phyloP scores from a whole-genome alignment of 2,888 invertebrate genomes.

The Germaria angustata region DNA sequence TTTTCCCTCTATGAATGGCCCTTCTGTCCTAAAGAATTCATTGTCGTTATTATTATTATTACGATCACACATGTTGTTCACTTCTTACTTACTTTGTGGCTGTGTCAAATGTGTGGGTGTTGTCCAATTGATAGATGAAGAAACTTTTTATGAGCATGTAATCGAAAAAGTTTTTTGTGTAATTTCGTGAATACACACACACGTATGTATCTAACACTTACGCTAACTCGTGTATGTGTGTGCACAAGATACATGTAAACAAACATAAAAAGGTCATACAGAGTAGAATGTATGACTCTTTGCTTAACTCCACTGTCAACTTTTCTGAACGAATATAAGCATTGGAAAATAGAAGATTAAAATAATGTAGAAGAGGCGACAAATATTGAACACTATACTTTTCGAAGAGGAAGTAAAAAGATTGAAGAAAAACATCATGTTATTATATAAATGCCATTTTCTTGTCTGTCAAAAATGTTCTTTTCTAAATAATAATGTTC shows the following conservation, averaged over 20 bases:
- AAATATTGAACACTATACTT: neutral
- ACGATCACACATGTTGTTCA: constrained; percentile 57
- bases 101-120: constrained; percentile 64
- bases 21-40: constrained; percentile 42
- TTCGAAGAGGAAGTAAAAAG: no score
- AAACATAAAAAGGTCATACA: neutral
- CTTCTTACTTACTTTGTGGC: constrained; percentile 36
- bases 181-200: constrained; percentile 14
- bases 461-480: no score
- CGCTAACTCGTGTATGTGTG: neutral
- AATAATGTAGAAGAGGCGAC: neutral
- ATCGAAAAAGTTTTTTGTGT: constrained; percentile 68
- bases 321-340: constrained; percentile 39
- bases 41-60: constrained; percentile 51
- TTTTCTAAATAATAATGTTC: no score
- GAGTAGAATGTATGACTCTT: constrained; percentile 18
- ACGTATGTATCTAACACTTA: neutral
- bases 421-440: no score
- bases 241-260: neutral
- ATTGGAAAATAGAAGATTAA: neutral
- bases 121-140: constrained; percentile 63
- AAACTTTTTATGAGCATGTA: constrained; percentile 69
- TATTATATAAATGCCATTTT: no score
- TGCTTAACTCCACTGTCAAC: constrained; percentile 49
- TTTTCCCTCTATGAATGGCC: constrained; percentile 13